Evolutionary conservation across 2,888 invertebrate genomes (phyloP).

Genomic region (Steinernema hermaphroditum): DNA sequence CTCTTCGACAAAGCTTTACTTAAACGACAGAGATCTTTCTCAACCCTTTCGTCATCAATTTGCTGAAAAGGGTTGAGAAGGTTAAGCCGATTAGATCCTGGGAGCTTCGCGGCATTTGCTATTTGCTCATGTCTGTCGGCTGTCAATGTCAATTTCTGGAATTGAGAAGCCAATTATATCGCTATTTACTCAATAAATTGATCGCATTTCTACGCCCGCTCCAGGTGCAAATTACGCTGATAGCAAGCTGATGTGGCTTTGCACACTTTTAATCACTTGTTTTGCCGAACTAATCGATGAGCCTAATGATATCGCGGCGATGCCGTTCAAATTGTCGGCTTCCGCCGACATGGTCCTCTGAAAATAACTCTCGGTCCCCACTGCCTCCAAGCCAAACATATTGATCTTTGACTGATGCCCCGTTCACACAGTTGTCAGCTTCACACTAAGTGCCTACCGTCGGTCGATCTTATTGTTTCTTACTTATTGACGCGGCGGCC

Average conservation of each 20-base stretch:
- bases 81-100: not conserved
- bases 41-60: too few species aligned
- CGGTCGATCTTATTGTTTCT: not conserved
- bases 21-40: too few species aligned
- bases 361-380: not conserved
- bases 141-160: not conserved
- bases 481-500: not conserved
- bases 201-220: too few species aligned
- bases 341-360: not conserved
- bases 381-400: not conserved
- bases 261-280: not conserved
- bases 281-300: not conserved
- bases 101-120: not conserved
- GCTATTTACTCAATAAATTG: too few species aligned
- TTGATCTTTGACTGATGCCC: slow-evolving; percentile 23
- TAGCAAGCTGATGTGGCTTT: too few species aligned
- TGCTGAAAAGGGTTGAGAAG: too few species aligned
- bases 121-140: not conserved
- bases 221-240: too few species aligned
- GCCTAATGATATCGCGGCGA: slow-evolving; percentile 24
- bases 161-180: too few species aligned
- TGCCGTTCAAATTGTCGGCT: not conserved
- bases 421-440: slow-evolving; percentile 11
- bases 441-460: not conserved
- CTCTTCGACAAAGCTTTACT: too few species aligned